phyloP scores from a whole-genome alignment of 2,888 invertebrate species.

The Phyllotreta cruciferae region DNA sequence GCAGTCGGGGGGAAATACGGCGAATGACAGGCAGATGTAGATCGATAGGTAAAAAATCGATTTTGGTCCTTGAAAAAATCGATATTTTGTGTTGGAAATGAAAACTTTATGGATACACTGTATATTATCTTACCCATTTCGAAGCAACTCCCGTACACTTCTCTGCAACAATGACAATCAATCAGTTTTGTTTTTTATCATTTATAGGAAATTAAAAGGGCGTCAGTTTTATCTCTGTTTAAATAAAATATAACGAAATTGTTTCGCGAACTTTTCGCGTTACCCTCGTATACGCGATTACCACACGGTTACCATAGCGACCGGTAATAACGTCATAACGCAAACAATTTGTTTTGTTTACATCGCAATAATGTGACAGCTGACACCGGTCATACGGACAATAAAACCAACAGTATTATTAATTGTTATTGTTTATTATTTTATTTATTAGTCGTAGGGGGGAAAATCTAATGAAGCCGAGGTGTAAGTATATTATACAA shows the following conservation, averaged over 20 bases:
- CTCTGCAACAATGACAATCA: too few species aligned
- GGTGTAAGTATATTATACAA: too few species aligned
- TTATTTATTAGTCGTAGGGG: not conserved
- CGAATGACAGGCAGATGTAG: not conserved
- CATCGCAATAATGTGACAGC: constrained; percentile 31
- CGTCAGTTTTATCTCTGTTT: too few species aligned
- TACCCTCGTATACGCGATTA: not conserved
- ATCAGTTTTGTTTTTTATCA: too few species aligned
- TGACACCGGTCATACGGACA: constrained; percentile 28
- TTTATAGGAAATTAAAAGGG: too few species aligned
- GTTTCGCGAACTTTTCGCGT: too few species aligned
- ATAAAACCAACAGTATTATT: constrained; percentile 14
- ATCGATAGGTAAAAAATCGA: not conserved
- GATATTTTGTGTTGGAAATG: too few species aligned
- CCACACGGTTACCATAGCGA: constrained; percentile 43
- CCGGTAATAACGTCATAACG: constrained; percentile 36
- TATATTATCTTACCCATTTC: constrained; percentile 8
- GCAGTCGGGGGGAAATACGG: constrained; percentile 55
- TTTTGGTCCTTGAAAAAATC: too few species aligned
- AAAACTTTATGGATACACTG: too few species aligned
- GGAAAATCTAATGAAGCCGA: too few species aligned
- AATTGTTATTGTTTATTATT: constrained; percentile 8
- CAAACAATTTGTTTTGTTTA: constrained; percentile 34
- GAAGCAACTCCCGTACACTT: not conserved
- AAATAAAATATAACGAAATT: too few species aligned